Base-by-base conservation (phyloP, 2,888 invertebrate species). In the Uropetala carovei region DNA sequence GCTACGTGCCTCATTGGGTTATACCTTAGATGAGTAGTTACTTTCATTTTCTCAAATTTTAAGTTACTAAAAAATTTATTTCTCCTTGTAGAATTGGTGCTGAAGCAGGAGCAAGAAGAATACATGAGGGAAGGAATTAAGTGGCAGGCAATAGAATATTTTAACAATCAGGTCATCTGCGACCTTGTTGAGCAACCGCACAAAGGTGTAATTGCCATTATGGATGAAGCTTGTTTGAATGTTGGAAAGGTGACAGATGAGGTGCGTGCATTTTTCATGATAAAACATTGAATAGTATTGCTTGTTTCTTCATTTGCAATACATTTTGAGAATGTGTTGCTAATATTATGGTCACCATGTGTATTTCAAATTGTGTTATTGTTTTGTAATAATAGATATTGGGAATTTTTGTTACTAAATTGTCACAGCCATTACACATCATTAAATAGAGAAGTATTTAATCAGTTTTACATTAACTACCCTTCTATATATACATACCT, bases 51-150 rank as follows among this genome's bases (percentile, higher is more conserved):
- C 43, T 43, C 43, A 43, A 43, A 43, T 43, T 43, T 43, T 43
- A 43, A 1, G 1, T 43, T 5, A 3, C 43, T 43, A 43, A 43
- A 43, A 43, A 43, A 43, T 43, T 1, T 92, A 83, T 93, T 93
- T 93, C 68, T 93, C 92, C 92, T 95, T 95, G 84, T 94, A 98
- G 99, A 99, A 95, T 95, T 99, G 95, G 99, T 99, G 59, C 95
- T 99, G 93, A 99, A 99, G 94, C 99, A 99, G 95, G 99, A 99
- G 95, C 99, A 99, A 94, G 99, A 99, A 94, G 99, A 99, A 94
- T 99, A 99, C 95, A 96, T 97, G 93, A 96, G 97, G 57, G 99
- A 99, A 95, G 99, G 99, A 92, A 99, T 99, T 94, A 97, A 97
- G 94, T 99, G 99, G 99, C 97, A 97, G 93, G 98, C 98, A 94